These are phyloP conservation scores for Choloepus didactylus DNA, from an alignment of 2,797 vertebrate species.

Conservation along the genomic window DNA sequence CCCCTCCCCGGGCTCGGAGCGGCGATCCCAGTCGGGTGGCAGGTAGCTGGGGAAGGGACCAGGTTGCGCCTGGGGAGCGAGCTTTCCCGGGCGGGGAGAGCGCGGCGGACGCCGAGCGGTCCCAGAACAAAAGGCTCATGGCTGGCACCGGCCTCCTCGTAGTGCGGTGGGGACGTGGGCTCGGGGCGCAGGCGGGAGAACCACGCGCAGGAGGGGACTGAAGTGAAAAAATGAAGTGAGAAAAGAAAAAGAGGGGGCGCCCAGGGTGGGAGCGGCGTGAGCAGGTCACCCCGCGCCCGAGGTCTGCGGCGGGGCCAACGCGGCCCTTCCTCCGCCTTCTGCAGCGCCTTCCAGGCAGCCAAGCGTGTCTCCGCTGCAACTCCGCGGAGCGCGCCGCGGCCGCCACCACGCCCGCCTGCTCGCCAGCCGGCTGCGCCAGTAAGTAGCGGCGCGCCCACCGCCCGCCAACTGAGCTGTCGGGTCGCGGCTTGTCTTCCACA, in stretches of 20 bases:
- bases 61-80: conserved; percentile 66
- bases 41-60: conserved; percentile 70
- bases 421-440: conserved; percentile 83
- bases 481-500: conserved; percentile 1
- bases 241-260: neutral
- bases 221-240: conserved; percentile 69
- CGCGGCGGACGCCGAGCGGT: conserved; percentile 1
- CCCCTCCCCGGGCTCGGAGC: neutral
- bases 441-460: conserved; percentile 83
- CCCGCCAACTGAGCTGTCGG: neutral
- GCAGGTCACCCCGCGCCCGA: conserved; percentile 64
- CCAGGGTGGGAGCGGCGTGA: conserved; percentile 39
- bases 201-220: neutral
- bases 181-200: conserved; percentile 58
- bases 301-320: conserved; percentile 84
- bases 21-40: neutral
- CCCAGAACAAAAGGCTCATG: conserved; percentile 84
- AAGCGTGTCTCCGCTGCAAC: conserved; percentile 89
- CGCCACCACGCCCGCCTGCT: conserved; percentile 78
- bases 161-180: conserved; percentile 48
- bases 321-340: conserved; percentile 87
- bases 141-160: conserved; percentile 59
- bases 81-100: conserved; percentile 50
- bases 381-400: conserved; percentile 85
- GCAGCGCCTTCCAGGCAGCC: conserved; percentile 86